Evolutionary conservation across 2,888 invertebrate genomes (phyloP).

Genomic region (Lordiphosa andalusiaca): DNA sequence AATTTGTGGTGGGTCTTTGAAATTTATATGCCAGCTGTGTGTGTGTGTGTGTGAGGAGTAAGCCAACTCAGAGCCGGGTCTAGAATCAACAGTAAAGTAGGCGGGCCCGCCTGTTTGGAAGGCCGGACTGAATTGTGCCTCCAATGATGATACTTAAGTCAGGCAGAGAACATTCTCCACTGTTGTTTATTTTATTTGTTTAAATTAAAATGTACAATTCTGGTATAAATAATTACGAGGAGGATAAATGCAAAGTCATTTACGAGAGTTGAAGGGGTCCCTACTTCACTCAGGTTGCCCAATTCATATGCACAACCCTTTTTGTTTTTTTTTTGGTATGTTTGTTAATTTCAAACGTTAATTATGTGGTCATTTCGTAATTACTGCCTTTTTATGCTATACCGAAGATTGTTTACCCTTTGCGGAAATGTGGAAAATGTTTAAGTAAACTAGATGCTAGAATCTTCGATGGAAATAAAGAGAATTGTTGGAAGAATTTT

Average conservation of each 20-base stretch:
- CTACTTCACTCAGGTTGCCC: not conserved
- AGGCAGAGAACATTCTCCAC: not conserved
- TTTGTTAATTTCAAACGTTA: constrained; percentile 45
- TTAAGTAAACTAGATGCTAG: too few species aligned
- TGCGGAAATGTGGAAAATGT: too few species aligned
- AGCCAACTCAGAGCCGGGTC: constrained; percentile 6
- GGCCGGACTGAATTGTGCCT: not conserved
- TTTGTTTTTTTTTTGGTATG: too few species aligned
- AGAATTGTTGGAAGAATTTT: too few species aligned
- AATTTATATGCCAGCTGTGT: constrained; percentile 10
- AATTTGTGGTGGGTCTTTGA: constrained; percentile 61
- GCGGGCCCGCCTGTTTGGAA: constrained; percentile 1
- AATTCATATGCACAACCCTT: constrained; percentile 46
- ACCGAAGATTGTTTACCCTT: too few species aligned
- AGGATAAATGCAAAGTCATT: constrained; percentile 19
- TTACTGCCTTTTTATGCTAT: too few species aligned
- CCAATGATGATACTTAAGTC: constrained; percentile 2
- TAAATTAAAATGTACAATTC: not conserved
- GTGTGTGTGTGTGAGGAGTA: not conserved
- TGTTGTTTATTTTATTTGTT: too few species aligned
- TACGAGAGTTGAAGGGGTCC: constrained; percentile 8
- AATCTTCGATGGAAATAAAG: too few species aligned
- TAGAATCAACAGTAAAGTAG: constrained; percentile 2
- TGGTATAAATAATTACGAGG: not conserved
- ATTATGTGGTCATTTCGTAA: constrained; percentile 38